Evolutionary conservation across 2,113 vertebrate genomes (phyloP).

Genomic region (Trogon surrucura): DNA sequence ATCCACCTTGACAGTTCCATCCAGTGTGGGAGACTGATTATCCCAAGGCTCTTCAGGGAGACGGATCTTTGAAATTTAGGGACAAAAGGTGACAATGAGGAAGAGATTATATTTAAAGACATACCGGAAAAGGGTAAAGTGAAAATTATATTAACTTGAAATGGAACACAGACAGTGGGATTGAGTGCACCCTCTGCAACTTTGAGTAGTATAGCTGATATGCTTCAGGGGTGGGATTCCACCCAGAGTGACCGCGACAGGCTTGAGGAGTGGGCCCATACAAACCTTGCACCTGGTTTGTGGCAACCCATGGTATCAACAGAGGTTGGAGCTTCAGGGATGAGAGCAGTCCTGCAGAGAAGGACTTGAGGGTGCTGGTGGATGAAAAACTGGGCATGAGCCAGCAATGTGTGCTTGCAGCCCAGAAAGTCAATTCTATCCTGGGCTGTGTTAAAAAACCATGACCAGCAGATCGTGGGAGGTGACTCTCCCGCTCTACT

Average conservation of each 20-base stretch:
- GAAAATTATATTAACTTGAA: not conserved
- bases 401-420: not conserved
- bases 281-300: accelerated
- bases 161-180: not conserved
- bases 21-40: not conserved
- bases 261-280: not conserved
- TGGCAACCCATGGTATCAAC: accelerated
- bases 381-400: not conserved
- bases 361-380: not conserved
- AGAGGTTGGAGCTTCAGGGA: accelerated
- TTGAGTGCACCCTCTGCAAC: not conserved
- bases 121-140: not conserved
- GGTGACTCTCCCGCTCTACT: not conserved
- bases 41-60: not conserved
- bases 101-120: not conserved
- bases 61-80: slow-evolving; percentile 25
- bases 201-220: accelerated
- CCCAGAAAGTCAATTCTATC: accelerated
- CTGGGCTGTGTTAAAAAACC: not conserved
- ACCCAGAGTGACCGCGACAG: not conserved
- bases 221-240: not conserved
- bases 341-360: not conserved
- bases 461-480: accelerated
- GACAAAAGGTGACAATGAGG: not conserved
- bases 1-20: not conserved